Evolutionary conservation across 2,888 invertebrate genomes (phyloP).

Genomic region (Hyalella azteca): DNA sequence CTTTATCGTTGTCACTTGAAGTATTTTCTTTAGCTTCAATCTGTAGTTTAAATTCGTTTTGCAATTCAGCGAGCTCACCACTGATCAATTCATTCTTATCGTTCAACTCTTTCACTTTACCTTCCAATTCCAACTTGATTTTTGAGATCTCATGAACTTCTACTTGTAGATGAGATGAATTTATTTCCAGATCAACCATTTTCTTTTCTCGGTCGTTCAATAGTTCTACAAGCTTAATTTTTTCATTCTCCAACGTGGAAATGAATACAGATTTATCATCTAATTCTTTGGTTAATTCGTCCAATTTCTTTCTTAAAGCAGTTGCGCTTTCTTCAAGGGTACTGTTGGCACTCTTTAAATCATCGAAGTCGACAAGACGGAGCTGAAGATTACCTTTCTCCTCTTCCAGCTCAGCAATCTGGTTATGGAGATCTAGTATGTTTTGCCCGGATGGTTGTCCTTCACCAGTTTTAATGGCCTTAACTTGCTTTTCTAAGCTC

Average conservation of each 20-base stretch:
- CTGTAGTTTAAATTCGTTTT: constrained; percentile 38
- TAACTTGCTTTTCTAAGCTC: constrained; percentile 74
- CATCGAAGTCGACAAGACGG: constrained; percentile 80
- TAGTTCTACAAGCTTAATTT: constrained; percentile 73
- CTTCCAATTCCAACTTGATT: constrained; percentile 76
- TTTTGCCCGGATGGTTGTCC: constrained; percentile 59
- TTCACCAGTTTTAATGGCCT: constrained; percentile 63
- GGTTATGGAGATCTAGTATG: constrained; percentile 62
- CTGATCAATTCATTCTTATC: constrained; percentile 75
- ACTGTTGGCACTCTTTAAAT: constrained; percentile 60
- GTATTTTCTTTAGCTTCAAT: background rate
- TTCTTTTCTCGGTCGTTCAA: constrained; percentile 59
- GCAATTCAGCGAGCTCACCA: constrained; percentile 69
- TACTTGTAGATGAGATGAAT: background rate
- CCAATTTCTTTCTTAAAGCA: constrained; percentile 49
- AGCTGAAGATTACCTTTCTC: constrained; percentile 90
- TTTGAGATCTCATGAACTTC: constrained; percentile 58
- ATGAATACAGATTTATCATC: constrained; percentile 70
- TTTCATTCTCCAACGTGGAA: constrained; percentile 72
- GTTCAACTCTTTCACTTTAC: constrained; percentile 78
- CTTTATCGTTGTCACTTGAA: background rate
- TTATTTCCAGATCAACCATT: constrained; percentile 47
- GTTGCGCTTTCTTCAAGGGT: constrained; percentile 20
- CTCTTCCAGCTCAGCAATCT: constrained; percentile 81
- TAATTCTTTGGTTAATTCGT: constrained; percentile 60